phyloP scores from a whole-genome alignment of 2,888 invertebrate species.

The Polyploca ridens region DNA sequence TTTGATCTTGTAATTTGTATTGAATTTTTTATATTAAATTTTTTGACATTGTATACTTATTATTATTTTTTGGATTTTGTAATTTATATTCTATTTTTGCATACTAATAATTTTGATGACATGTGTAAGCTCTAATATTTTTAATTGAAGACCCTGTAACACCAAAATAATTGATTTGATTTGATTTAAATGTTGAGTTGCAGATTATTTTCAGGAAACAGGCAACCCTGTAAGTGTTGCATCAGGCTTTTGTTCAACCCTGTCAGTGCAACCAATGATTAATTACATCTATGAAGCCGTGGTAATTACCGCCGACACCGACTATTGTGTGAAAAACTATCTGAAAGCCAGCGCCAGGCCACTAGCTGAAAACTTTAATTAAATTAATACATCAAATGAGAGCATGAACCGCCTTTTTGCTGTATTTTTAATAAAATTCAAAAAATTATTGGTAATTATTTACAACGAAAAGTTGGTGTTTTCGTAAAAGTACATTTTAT shows the following conservation, averaged over 20 bases:
- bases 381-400: slow-evolving; percentile 49
- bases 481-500: too few relatives aligned
- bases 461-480: not conserved
- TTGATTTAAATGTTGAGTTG: not conserved
- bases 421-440: slow-evolving; percentile 22
- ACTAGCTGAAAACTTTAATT: slow-evolving; percentile 54
- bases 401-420: slow-evolving; percentile 42
- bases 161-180: too few relatives aligned
- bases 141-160: too few relatives aligned
- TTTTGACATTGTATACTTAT: too few relatives aligned
- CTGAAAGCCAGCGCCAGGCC: slow-evolving; percentile 28
- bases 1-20: too few relatives aligned
- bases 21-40: too few relatives aligned
- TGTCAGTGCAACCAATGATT: slow-evolving; percentile 70
- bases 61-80: too few relatives aligned
- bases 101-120: too few relatives aligned
- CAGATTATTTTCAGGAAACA: not conserved
- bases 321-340: slow-evolving; percentile 67
- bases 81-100: too few relatives aligned
- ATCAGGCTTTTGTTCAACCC: slow-evolving; percentile 62
- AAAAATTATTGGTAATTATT: not conserved
- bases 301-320: slow-evolving; percentile 57
- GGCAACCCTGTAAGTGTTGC: slow-evolving; percentile 23
- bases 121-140: too few relatives aligned
- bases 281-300: slow-evolving; percentile 77